Evolutionary conservation across 1,140 invertebrate genomes (phyloP).

Genomic region (Acromyrmex echinatior): DNA sequence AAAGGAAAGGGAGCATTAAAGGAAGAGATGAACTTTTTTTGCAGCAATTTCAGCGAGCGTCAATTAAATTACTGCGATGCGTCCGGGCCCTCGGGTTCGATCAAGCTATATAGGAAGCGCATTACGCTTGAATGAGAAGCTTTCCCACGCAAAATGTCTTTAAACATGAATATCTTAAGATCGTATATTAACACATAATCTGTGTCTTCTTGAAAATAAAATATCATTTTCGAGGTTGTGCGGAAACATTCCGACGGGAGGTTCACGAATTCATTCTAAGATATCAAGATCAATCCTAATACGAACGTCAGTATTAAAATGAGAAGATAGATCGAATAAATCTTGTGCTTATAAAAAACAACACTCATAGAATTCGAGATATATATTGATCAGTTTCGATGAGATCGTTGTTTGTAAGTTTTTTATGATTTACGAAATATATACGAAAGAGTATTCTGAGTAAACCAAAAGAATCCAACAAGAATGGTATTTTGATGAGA

Average conservation of each 20-base stretch:
- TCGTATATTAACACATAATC: slow-evolving; percentile 58
- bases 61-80: slow-evolving; percentile 79
- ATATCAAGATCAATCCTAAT: slow-evolving; percentile 9
- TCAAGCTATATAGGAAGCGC: slow-evolving; percentile 63
- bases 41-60: slow-evolving; percentile 70
- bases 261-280: background rate
- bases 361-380: background rate
- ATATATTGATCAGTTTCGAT: background rate
- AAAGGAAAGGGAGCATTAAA: slow-evolving; percentile 81
- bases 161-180: slow-evolving; percentile 47
- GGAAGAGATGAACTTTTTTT: slow-evolving; percentile 76
- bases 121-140: slow-evolving; percentile 65
- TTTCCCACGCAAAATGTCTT: slow-evolving; percentile 75
- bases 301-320: background rate
- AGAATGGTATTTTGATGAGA: no score
- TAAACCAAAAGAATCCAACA: no score
- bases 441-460: no score
- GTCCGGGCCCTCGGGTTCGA: slow-evolving; percentile 72
- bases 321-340: background rate
- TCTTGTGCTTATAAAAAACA: background rate
- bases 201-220: slow-evolving; percentile 27
- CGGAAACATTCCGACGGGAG: background rate
- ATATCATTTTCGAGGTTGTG: background rate
- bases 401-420: background rate
- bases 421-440: background rate